Conservation (phyloP, 1,140 invertebrate species). For the Acarapis woodi region DNA sequence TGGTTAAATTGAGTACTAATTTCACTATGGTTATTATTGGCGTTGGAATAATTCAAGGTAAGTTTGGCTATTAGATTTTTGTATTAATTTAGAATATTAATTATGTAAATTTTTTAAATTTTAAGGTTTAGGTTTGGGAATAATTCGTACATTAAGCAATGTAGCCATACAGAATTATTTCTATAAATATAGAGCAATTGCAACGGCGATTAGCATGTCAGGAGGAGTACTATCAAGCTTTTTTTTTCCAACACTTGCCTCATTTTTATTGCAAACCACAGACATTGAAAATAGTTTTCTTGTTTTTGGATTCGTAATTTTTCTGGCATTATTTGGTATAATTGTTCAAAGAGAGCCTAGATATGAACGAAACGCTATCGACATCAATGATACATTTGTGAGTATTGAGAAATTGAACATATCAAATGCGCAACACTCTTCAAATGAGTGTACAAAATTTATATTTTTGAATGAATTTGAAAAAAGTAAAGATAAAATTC, state of each 20-base stretch:
- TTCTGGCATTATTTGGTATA: slow-evolving; percentile 1
- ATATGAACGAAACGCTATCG: not conserved
- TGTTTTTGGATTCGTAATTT: slow-evolving; percentile 8
- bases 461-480: too few species aligned
- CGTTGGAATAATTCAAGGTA: not conserved
- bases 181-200: slow-evolving; percentile 14
- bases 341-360: not conserved
- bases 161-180: slow-evolving; percentile 17
- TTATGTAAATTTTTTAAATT: not conserved
- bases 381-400: not conserved
- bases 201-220: slow-evolving; percentile 15
- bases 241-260: slow-evolving; percentile 14
- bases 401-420: not conserved
- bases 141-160: slow-evolving; percentile 15
- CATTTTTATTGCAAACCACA: slow-evolving; percentile 13
- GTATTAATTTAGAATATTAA: not conserved
- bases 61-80: not conserved
- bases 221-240: slow-evolving; percentile 16
- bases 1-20: not conserved
- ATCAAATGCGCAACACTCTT: too few species aligned
- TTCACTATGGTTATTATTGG: not conserved
- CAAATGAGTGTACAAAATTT: too few species aligned
- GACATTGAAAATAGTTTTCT: slow-evolving; percentile 7
- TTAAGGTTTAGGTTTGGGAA: slow-evolving; percentile 16
- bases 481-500: too few species aligned